Base-by-base conservation (phyloP, 1,140 invertebrate species). In the Eurytemora carolleeae region DNA sequence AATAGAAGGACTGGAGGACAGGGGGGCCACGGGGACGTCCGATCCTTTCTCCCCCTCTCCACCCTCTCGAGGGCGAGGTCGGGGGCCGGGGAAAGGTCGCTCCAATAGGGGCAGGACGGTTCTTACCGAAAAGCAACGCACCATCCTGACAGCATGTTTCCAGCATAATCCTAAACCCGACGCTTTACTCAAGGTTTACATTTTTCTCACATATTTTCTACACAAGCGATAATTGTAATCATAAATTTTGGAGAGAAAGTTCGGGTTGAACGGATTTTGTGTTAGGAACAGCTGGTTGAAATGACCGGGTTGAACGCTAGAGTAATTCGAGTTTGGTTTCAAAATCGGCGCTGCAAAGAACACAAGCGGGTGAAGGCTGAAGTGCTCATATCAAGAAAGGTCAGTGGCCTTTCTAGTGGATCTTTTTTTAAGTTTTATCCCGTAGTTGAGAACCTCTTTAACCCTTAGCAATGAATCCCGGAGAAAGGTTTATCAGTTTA, bases 271-370 rank as follows among this genome's bases (percentile, higher is more conserved):
- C n/a, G n/a, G n/a, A 44, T 44, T 12, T 44, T 44, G 7, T 12
- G n/a, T 44, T 44, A 98, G 76, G 95, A 98, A 71, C 92, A 97
- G 71, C 77, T 98, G 60, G 93, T 97, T 15, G 94, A 98, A 73
- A 95, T 97, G 91, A 98, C 95, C 0, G 83, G 87, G 0, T 79
- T 98, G 1, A 93, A 86, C 67, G 91, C 93, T 1, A 75, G 93
- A 20, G 93, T 98, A 61, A 98, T 97, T 68, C 78, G 92, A 68
- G 93, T 97, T n/a, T 97, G 93, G 93, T 97, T 96, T 76, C 90
- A 98, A 75, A 98, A 98, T 76, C 98, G 98, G 72, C 75, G 95
- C 25, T 98, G 94, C 76, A 98, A 98, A 74, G 95, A 98, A 75
- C 98, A 98, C 75, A 98, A 98, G 76, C 85, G 90, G 69, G 92